phyloP scores from a whole-genome alignment of 1,140 invertebrate genomes.

The Ladona fulva region DNA sequence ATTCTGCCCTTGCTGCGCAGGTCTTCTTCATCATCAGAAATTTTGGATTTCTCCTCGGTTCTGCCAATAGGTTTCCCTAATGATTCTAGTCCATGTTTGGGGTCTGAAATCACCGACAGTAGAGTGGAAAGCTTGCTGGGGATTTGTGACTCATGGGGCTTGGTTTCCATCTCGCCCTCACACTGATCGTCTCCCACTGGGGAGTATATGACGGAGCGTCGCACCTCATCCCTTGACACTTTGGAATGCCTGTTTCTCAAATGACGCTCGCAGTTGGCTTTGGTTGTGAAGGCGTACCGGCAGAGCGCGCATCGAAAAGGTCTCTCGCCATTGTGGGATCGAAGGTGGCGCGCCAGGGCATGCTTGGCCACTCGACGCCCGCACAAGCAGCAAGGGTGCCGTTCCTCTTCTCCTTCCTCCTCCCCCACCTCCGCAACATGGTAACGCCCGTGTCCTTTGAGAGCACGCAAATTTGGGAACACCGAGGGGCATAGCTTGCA shows the following conservation, averaged over 20 bases:
- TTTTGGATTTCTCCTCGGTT: background rate
- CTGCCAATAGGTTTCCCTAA: background rate
- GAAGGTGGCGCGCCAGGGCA: slow-evolving; percentile 78
- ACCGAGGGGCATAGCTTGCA: slow-evolving; percentile 74
- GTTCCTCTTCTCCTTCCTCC: slow-evolving; percentile 39
- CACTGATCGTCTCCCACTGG: slow-evolving; percentile 33
- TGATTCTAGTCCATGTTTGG: background rate
- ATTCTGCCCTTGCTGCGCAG: background rate
- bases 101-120: background rate
- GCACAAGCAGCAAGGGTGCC: slow-evolving; percentile 86
- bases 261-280: slow-evolving; percentile 83
- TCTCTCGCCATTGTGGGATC: slow-evolving; percentile 87
- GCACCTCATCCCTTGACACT: slow-evolving; percentile 72
- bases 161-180: background rate
- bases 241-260: slow-evolving; percentile 82
- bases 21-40: background rate
- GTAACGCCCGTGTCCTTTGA: slow-evolving; percentile 79
- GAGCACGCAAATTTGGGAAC: slow-evolving; percentile 78
- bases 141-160: background rate
- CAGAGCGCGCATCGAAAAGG: slow-evolving; percentile 91
- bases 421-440: slow-evolving; percentile 53
- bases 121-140: slow-evolving; percentile 13
- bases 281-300: slow-evolving; percentile 93
- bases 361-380: slow-evolving; percentile 75
- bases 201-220: slow-evolving; percentile 76